Percentiles rank a stretch among this genome's conserved stretches.
Conservation (phyloP, 2,888 invertebrate species). For the Nudaria mundana region DNA sequence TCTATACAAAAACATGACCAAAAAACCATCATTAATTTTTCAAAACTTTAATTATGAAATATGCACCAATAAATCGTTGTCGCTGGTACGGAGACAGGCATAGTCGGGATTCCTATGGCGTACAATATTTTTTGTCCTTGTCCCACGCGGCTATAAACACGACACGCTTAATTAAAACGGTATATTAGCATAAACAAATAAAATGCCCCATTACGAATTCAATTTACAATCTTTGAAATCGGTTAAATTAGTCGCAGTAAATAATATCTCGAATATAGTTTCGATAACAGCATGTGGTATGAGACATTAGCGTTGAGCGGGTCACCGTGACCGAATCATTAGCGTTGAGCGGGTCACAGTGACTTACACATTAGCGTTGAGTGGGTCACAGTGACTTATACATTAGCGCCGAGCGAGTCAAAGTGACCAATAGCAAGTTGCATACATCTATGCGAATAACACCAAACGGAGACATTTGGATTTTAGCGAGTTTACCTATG, state of each 20-base stretch:
- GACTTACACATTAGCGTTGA: no score
- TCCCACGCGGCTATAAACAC: constrained; percentile 44
- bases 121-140: constrained; percentile 35
- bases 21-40: constrained; percentile 52
- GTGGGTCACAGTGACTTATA: no score
- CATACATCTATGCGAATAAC: no score
- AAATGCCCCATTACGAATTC: constrained; percentile 78
- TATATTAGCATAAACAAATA: constrained; percentile 81
- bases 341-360: no score
- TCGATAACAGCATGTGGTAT: constrained; percentile 50
- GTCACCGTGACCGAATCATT: no score
- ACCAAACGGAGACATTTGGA: no score
- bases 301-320: constrained; percentile 15
- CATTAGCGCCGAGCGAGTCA: no score
- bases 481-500: no score
- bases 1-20: constrained; percentile 22
- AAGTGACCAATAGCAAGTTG: no score
- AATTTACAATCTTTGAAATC: constrained; percentile 78
- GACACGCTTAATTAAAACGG: constrained; percentile 72
- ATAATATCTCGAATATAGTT: constrained; percentile 68
- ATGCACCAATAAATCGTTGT: constrained; percentile 66
- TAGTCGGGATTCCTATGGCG: constrained; percentile 47
- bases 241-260: constrained; percentile 78
- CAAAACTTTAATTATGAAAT: constrained; percentile 65
- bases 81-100: constrained; percentile 40